Percentiles rank a stretch among this genome's conserved stretches.
Conservation (phyloP, 2,797 vertebrate genomes). For the Myotis vivesi region DNA sequence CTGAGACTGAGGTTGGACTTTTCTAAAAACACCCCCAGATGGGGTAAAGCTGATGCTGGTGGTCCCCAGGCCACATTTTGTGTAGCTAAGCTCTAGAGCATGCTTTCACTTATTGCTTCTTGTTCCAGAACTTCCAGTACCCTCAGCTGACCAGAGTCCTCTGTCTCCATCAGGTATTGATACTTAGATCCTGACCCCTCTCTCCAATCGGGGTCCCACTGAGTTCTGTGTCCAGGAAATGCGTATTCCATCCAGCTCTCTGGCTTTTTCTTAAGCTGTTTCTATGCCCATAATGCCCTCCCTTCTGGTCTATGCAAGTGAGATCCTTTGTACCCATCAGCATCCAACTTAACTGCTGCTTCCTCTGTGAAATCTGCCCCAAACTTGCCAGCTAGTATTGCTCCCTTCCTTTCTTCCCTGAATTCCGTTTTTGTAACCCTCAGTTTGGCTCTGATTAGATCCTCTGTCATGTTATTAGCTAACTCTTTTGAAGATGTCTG, state of each 20-base stretch:
- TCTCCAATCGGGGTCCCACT: background rate
- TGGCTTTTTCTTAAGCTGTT: background rate
- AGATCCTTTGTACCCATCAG: background rate
- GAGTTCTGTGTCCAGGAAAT: background rate
- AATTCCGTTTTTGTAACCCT: background rate
- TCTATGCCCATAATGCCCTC: background rate
- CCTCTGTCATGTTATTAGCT: background rate
- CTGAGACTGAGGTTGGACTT: background rate
- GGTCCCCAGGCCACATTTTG: background rate
- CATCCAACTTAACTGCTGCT: background rate
- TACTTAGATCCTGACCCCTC: background rate
- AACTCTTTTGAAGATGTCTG: background rate
- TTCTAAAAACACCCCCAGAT: background rate
- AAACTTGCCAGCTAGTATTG: background rate
- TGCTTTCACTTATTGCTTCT: background rate
- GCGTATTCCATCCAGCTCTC: background rate
- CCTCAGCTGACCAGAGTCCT: background rate
- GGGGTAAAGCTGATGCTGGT: background rate
- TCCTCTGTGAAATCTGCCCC: background rate
- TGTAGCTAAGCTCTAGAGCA: background rate
- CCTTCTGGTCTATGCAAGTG: background rate
- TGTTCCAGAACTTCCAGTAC: background rate
- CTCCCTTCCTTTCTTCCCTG: background rate
- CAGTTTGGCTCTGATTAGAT: background rate
- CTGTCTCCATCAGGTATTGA: background rate